Conservation (phyloP, 1,140 invertebrate genomes). For the Ruditapes philippinarum region DNA sequence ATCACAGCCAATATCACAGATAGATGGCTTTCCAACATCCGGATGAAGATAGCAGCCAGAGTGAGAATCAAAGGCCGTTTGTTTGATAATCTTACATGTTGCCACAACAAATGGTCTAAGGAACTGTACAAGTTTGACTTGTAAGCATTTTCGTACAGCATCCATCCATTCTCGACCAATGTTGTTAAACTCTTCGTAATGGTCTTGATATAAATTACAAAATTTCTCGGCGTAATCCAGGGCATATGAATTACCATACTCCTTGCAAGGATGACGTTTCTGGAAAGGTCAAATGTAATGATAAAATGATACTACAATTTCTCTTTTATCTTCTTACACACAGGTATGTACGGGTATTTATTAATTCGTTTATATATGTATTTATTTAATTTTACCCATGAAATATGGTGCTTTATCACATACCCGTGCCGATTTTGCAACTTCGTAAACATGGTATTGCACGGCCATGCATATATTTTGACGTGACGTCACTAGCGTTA, state of each 20-base stretch:
- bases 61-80: conserved; percentile 30
- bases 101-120: background rate
- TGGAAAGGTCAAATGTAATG: no score
- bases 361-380: no score
- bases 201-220: no score
- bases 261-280: background rate
- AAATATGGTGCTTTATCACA: no score
- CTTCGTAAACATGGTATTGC: no score
- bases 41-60: conserved; percentile 5
- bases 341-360: no score
- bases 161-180: conserved; percentile 19
- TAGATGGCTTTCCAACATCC: background rate
- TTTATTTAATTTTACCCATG: no score
- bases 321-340: no score
- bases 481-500: no score
- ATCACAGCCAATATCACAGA: background rate
- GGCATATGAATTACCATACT: conserved; percentile 2
- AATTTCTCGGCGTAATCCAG: conserved; percentile 48
- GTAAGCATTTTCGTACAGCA: conserved; percentile 33
- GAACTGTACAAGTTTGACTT: conserved; percentile 13
- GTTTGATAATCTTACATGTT: conserved; percentile 2
- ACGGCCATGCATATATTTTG: no score
- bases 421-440: no score
- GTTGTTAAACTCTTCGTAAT: background rate
- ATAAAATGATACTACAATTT: no score